These are phyloP conservation scores for Cynocephalus volans DNA, from an alignment of 2,113 vertebrate species.

Conservation along the genomic window DNA sequence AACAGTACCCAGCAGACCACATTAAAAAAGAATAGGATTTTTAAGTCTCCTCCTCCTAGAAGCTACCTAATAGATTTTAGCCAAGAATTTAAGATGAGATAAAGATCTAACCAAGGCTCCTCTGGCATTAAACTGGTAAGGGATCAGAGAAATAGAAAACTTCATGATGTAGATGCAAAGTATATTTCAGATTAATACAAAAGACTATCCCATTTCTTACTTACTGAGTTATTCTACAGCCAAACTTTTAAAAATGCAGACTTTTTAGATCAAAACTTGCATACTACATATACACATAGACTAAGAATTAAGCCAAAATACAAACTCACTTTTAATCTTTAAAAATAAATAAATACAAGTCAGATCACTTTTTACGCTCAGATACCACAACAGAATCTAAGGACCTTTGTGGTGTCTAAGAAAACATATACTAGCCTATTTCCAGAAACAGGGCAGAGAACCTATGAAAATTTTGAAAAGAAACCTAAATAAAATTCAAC, in stretches of 20 bases:
- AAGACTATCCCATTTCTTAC: neutral
- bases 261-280: neutral
- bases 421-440: neutral
- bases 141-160: neutral
- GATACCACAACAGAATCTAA: neutral
- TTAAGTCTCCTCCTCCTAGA: neutral
- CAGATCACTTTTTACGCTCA: neutral
- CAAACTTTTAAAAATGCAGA: neutral
- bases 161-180: neutral
- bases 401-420: neutral
- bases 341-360: neutral
- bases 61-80: neutral
- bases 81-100: neutral
- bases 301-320: neutral
- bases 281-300: neutral
- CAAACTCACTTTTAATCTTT: neutral
- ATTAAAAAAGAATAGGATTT: neutral
- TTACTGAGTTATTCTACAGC: neutral
- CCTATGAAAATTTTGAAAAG: neutral
- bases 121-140: neutral
- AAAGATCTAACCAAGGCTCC: neutral
- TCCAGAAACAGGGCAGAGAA: neutral
- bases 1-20: neutral
- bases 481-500: neutral
- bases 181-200: neutral